A percentile compares a stretch with the other conserved stretches of the same genome.
phyloP scores from a whole-genome alignment of 2,113 vertebrate genomes.

The Garra rufa region DNA sequence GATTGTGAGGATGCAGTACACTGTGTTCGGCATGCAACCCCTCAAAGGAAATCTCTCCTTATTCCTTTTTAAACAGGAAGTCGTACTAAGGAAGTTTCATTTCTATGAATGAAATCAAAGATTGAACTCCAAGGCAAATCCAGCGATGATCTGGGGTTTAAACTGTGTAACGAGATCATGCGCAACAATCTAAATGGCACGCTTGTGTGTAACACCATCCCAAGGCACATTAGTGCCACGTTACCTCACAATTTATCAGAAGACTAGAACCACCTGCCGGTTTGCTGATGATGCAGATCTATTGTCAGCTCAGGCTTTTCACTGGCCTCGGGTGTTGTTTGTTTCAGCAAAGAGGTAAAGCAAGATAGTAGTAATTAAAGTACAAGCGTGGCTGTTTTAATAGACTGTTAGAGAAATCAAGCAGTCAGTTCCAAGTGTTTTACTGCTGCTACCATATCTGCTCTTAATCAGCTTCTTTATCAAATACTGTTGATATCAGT shows the following conservation, averaged over 20 bases:
- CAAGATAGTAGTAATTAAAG: slow-evolving; percentile 4
- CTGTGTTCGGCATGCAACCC: slow-evolving; percentile 71
- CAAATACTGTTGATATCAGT: slow-evolving; percentile 3
- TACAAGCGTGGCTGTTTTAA: neutral
- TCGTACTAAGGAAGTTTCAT: slow-evolving; percentile 64
- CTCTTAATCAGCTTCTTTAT: neutral
- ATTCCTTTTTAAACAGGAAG: slow-evolving; percentile 78
- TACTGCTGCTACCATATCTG: neutral
- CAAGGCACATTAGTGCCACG: neutral
- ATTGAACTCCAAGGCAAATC: slow-evolving; percentile 20
- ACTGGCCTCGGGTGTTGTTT: neutral
- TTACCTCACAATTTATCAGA: slow-evolving; percentile 22
- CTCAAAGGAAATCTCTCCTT: slow-evolving; percentile 77
- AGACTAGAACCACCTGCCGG: slow-evolving; percentile 17
- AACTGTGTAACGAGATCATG: neutral
- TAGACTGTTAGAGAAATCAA: neutral
- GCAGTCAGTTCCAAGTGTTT: neutral
- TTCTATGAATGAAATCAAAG: slow-evolving; percentile 52
- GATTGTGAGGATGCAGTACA: slow-evolving; percentile 77
- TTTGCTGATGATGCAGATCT: slow-evolving; percentile 30
- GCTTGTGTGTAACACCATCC: neutral
- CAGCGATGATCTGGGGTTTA: neutral
- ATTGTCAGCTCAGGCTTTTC: slow-evolving; percentile 37
- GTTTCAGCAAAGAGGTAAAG: slow-evolving; percentile 13
- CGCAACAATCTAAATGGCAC: neutral